Percentiles rank a stretch among this genome's conserved stretches.
Conservation (phyloP, 2,888 invertebrate genomes). For the Lasioglossum vierecki region DNA sequence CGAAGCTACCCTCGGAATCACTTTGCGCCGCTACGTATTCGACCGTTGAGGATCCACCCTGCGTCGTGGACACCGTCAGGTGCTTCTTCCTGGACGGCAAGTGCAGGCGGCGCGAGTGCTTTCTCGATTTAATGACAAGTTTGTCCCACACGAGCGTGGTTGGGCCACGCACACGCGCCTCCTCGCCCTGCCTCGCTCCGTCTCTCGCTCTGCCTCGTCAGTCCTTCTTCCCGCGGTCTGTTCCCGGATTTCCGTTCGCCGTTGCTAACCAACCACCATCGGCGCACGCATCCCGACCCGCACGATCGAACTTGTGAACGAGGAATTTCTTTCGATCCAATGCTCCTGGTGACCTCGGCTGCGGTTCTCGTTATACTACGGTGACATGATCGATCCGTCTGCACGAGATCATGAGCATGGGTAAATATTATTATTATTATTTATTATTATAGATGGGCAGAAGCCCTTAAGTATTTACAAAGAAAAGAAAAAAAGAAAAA, state of each 20-base stretch:
- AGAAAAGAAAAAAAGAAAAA: no score
- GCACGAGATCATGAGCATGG: neutral
- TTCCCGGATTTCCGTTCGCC: conserved; percentile 67
- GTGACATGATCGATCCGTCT: neutral
- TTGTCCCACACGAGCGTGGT: conserved; percentile 61
- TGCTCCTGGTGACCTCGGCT: neutral
- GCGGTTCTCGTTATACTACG: neutral
- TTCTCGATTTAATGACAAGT: conserved; percentile 82
- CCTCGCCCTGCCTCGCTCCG: conserved; percentile 8
- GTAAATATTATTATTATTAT: no score
- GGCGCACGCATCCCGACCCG: neutral
- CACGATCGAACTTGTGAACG: neutral
- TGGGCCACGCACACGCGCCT: conserved; percentile 45
- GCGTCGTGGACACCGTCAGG: conserved; percentile 76
- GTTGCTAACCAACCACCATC: conserved; percentile 30
- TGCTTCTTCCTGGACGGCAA: conserved; percentile 83
- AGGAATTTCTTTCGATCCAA: neutral
- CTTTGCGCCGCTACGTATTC: conserved; percentile 50
- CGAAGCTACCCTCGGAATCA: conserved; percentile 61
- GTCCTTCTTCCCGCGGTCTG: conserved; percentile 54
- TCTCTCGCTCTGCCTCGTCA: neutral
- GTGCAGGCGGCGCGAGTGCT: conserved; percentile 80
- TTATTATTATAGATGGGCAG: no score
- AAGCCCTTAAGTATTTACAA: no score
- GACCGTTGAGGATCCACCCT: conserved; percentile 75